phyloP scores from a whole-genome alignment of 2,888 invertebrate species.

The Latrodectus hesperus region DNA sequence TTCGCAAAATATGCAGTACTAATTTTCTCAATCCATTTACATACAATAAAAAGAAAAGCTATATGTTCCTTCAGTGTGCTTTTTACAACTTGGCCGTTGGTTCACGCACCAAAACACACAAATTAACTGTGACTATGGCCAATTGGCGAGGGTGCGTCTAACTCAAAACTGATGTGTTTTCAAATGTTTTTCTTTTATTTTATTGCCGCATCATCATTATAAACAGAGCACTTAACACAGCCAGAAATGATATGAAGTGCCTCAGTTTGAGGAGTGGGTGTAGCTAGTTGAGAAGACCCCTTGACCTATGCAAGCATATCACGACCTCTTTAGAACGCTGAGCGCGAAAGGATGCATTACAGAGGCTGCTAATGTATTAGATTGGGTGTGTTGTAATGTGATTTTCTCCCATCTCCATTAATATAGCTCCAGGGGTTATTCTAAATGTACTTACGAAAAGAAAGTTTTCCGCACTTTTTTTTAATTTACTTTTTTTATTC shows the following conservation, averaged over 20 bases:
- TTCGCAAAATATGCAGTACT: background rate
- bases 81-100: background rate
- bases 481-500: too few relatives aligned
- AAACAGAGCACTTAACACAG: conserved; percentile 31
- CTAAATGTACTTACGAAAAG: too few relatives aligned
- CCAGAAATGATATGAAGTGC: conserved; percentile 28
- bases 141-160: conserved; percentile 40
- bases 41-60: conserved; percentile 23
- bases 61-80: background rate
- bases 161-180: background rate
- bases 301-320: conserved; percentile 22
- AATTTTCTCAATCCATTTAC: conserved; percentile 20
- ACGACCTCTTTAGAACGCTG: conserved; percentile 37
- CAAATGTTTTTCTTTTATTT: background rate
- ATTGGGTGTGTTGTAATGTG: too few relatives aligned
- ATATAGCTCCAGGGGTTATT: too few relatives aligned
- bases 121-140: conserved; percentile 54
- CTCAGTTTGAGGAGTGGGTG: conserved; percentile 51
- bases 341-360: conserved; percentile 22
- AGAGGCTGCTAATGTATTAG: background rate
- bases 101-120: conserved; percentile 10
- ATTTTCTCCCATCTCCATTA: too few relatives aligned
- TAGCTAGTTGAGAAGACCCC: conserved; percentile 25
- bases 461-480: too few relatives aligned
- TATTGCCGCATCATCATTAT: conserved; percentile 16